Evolutionary conservation across 1,140 invertebrate genomes (phyloP).

Genomic region (Aethina tumida): DNA sequence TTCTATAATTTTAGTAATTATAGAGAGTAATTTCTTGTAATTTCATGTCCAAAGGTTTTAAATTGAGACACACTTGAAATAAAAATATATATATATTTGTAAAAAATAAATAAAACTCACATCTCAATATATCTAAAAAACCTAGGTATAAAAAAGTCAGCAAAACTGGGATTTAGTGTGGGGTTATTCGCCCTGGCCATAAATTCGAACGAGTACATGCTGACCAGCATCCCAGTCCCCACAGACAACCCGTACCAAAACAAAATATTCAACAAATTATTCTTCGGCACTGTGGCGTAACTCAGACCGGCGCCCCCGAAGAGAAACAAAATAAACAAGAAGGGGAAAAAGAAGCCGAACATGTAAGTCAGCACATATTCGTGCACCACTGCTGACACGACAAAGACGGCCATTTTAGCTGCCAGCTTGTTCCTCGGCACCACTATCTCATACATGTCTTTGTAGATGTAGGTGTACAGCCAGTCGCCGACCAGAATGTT

Average conservation of each 20-base stretch:
- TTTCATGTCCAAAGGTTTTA: too few relatives aligned
- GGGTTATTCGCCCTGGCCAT: conserved; percentile 75
- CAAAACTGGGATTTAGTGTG: conserved; percentile 34
- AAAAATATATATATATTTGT: too few relatives aligned
- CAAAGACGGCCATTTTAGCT: conserved; percentile 48
- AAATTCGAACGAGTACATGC: conserved; percentile 75
- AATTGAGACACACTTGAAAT: too few relatives aligned
- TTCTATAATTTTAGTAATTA: too few relatives aligned
- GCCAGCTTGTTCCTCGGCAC: conserved; percentile 40
- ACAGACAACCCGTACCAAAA: conserved; percentile 70
- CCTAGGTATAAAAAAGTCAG: conserved; percentile 44
- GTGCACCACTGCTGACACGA: conserved; percentile 31
- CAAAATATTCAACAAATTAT: conserved; percentile 60
- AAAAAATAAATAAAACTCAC: too few relatives aligned
- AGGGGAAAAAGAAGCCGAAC: conserved; percentile 79
- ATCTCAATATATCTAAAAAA: too few relatives aligned
- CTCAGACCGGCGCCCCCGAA: conserved; percentile 48
- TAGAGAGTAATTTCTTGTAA: too few relatives aligned
- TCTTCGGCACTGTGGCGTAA: conserved; percentile 42
- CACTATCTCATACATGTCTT: conserved; percentile 60
- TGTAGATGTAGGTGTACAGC: conserved; percentile 87
- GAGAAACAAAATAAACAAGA: conserved; percentile 64
- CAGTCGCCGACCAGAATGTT: conserved; percentile 92
- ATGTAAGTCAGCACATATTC: conserved; percentile 73
- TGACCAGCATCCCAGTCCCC: conserved; percentile 66